A percentile compares a stretch with the other conserved stretches of the same genome.
These are phyloP conservation scores for Cheirogaleus medius DNA, from an alignment of 2,113 vertebrate species.

Conservation along the genomic window DNA sequence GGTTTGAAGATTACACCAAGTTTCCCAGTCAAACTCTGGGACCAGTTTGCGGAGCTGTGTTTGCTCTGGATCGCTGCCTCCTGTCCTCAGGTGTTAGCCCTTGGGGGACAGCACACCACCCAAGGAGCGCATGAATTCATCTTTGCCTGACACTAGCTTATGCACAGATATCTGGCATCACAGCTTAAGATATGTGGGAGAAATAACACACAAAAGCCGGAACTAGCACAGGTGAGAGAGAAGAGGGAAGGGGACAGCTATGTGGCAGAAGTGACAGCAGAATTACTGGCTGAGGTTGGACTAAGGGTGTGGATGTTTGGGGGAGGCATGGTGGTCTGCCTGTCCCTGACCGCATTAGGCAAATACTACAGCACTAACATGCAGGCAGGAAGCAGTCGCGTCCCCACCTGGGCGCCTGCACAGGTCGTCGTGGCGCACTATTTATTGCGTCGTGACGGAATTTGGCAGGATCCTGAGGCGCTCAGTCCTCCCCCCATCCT, in stretches of 20 bases:
- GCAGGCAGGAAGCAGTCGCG: not conserved
- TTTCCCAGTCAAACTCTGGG: not conserved
- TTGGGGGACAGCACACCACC: not conserved
- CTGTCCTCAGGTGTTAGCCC: not conserved
- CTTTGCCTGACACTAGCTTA: not conserved
- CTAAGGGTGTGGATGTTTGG: accelerated
- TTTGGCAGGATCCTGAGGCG: accelerated
- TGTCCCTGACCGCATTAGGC: not conserved
- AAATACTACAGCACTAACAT: no score
- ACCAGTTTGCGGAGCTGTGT: not conserved
- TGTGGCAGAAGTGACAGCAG: not conserved
- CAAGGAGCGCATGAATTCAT: no score
- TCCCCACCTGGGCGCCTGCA: not conserved
- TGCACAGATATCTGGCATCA: not conserved
- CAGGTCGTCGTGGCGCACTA: not conserved
- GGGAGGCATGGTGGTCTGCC: not conserved
- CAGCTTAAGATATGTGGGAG: not conserved
- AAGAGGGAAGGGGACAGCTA: not conserved
- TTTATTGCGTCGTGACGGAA: accelerated
- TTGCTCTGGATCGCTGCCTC: not conserved
- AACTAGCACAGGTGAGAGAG: not conserved
- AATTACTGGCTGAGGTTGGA: not conserved
- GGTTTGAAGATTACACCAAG: not conserved
- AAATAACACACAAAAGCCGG: not conserved
- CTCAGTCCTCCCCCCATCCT: not conserved